Conservation (phyloP, 2,888 invertebrate species). For the Lampropteryx suffumata region DNA sequence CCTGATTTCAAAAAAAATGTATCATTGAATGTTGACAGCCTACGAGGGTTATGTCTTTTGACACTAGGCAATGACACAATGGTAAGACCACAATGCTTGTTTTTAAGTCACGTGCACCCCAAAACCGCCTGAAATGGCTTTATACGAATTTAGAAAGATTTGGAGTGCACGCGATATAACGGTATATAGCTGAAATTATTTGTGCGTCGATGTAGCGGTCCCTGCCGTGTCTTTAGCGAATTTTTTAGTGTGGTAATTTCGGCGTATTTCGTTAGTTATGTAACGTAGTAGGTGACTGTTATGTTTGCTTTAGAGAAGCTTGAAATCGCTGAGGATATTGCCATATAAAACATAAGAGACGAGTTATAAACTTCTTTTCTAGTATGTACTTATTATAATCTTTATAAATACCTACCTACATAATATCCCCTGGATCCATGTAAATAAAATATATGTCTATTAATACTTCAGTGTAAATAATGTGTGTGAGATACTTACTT, state of each 20-base stretch:
- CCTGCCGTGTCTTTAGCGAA: conserved; percentile 68
- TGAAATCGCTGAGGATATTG: conserved; percentile 44
- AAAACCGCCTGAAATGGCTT: conserved; percentile 47
- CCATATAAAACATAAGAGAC: conserved; percentile 23
- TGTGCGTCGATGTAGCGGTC: conserved; percentile 57
- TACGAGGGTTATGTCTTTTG: conserved; percentile 40
- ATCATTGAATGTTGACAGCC: conserved; percentile 6
- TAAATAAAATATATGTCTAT: conserved; percentile 32
- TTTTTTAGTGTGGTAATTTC: conserved; percentile 77
- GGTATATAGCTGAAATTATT: conserved; percentile 38
- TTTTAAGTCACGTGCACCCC: conserved; percentile 56
- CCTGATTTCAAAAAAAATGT: neutral
- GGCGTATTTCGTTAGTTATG: conserved; percentile 69
- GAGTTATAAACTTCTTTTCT: conserved; percentile 27
- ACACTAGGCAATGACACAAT: conserved; percentile 57
- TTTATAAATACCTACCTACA: no score
- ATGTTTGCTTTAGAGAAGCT: conserved; percentile 64
- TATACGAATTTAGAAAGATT: conserved; percentile 64
- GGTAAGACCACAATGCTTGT: conserved; percentile 73
- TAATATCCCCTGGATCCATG: conserved; percentile 28
- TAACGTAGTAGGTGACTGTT: conserved; percentile 67
- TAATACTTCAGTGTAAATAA: conserved; percentile 27
- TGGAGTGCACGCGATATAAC: conserved; percentile 54
- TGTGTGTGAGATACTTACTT: conserved; percentile 24
- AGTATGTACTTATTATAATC: conserved; percentile 22